phyloP scores from a whole-genome alignment of 2,888 invertebrate species.

The Flabesymbios commensalis region DNA sequence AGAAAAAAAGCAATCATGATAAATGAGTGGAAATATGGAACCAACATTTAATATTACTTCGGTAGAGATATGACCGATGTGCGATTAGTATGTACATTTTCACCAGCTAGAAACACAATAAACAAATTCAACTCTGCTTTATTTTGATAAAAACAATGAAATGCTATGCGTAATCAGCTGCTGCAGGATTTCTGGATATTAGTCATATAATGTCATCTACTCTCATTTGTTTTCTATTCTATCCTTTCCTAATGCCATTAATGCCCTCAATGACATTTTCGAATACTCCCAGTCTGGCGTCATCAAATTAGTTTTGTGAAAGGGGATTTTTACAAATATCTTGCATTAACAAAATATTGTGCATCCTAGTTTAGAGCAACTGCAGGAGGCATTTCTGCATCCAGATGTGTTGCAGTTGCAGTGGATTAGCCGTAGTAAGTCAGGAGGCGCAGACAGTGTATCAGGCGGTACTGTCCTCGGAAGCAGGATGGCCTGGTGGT shows the following conservation, averaged over 20 bases:
- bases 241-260: background rate
- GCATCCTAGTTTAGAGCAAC: slow-evolving; percentile 7
- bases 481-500: background rate
- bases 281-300: no score
- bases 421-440: background rate
- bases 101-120: no score
- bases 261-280: background rate
- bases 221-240: background rate
- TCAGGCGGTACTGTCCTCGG: background rate
- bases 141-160: no score
- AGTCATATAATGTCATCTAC: no score
- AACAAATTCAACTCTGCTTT: no score
- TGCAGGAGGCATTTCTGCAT: slow-evolving; percentile 1
- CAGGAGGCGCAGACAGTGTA: background rate
- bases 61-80: no score
- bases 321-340: slow-evolving; percentile 7
- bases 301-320: background rate
- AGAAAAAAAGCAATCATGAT: no score
- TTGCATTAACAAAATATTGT: slow-evolving; percentile 5
- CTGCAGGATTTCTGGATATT: no score
- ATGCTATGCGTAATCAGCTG: no score
- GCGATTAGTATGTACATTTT: no score
- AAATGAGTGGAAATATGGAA: no score
- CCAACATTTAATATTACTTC: no score
- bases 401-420: slow-evolving; percentile 2